Percentiles rank a stretch among this genome's conserved stretches.
Conservation (phyloP, 2,113 vertebrate species). For the Salvelinus sp. region DNA sequence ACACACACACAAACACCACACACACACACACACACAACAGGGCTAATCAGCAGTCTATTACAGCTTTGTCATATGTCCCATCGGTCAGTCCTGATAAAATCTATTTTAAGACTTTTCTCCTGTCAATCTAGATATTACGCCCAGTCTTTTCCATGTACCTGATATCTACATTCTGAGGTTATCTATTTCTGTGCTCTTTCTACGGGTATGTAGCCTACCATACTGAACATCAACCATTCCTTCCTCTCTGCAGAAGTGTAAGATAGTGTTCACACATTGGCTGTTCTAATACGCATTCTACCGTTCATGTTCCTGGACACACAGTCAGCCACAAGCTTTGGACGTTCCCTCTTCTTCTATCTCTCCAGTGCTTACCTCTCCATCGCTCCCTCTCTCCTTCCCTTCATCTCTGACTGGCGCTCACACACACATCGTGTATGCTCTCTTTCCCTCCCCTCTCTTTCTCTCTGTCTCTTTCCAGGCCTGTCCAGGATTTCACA, state of each 20-base stretch:
- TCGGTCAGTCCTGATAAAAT: not conserved
- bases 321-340: not conserved
- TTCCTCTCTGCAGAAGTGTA: not conserved
- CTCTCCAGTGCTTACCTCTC: not conserved
- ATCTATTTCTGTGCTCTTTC: too few species aligned
- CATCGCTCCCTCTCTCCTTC: constrained; percentile 10
- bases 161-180: too few species aligned
- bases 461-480: not conserved
- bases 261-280: not conserved
- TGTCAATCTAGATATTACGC: too few species aligned
- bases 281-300: not conserved
- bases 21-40: not conserved
- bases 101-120: not conserved
- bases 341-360: not conserved
- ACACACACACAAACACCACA: not conserved
- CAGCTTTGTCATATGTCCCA: not conserved
- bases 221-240: too few species aligned
- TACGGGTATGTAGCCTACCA: too few species aligned
- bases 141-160: too few species aligned
- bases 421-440: constrained; percentile 23
- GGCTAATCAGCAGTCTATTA: constrained; percentile 8
- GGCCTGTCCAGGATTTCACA: constrained; percentile 36
- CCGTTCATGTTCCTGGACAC: not conserved
- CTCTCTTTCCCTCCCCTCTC: not conserved
- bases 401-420: not conserved